Evolutionary conservation across 1,140 invertebrate genomes (phyloP).

Genomic region (Pseudomyrmex pallidus): DNA sequence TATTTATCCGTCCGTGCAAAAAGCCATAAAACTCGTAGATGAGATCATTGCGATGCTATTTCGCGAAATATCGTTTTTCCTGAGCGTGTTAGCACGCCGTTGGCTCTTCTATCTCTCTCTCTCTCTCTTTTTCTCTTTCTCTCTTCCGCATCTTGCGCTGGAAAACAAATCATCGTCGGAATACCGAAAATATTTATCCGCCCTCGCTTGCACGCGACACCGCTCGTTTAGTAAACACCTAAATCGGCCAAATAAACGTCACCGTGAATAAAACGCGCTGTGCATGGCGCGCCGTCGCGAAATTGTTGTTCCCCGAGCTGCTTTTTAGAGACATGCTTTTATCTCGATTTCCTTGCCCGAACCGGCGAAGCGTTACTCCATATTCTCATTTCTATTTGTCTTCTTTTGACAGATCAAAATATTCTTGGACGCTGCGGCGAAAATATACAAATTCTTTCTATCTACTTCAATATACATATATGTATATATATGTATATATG

Average conservation of each 20-base stretch:
- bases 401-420: neutral
- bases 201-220: constrained; percentile 30
- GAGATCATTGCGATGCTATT: neutral
- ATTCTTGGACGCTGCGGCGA: neutral
- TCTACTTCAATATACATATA: neutral
- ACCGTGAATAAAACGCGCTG: constrained; percentile 40
- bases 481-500: no score
- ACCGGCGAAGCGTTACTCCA: neutral
- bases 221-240: constrained; percentile 62
- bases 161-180: constrained; percentile 38
- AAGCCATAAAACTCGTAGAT: neutral
- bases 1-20: constrained; percentile 3
- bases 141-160: neutral
- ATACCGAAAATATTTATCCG: constrained; percentile 59
- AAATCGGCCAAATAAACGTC: constrained; percentile 66
- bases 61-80: constrained; percentile 35
- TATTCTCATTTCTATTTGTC: neutral
- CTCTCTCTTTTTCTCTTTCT: no score
- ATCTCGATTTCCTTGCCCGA: constrained; percentile 37
- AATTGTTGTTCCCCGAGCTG: constrained; percentile 44
- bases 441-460: neutral
- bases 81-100: constrained; percentile 25
- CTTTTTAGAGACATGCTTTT: constrained; percentile 57
- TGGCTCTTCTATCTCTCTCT: no score
- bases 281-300: constrained; percentile 6